Percentiles rank a stretch among this genome's conserved stretches.
These are phyloP conservation scores for Microctenopoma lineatum DNA, from an alignment of 2,797 vertebrate genomes.

Conservation along the genomic window DNA sequence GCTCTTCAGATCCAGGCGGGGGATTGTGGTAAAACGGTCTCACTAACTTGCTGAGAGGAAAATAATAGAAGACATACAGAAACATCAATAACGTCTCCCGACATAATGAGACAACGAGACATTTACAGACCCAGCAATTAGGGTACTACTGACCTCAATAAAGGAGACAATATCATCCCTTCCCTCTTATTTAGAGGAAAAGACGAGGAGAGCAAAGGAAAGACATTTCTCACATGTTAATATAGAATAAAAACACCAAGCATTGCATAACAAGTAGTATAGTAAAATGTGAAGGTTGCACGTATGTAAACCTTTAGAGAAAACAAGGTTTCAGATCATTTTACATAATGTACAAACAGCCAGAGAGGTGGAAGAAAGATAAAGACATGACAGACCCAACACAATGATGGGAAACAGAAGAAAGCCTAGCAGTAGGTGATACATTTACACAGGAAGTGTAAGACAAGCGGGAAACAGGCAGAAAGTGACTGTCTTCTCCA, in stretches of 20 bases:
- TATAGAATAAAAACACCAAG: conserved; percentile 4
- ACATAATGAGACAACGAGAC: conserved; percentile 58
- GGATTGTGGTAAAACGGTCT: conserved; percentile 26
- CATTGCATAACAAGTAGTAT: not conserved
- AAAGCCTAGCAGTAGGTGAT: not conserved
- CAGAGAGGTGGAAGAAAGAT: not conserved
- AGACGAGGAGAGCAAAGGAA: conserved; percentile 10
- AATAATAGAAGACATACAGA: conserved; percentile 43
- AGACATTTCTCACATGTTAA: not conserved
- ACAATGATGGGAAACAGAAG: not conserved
- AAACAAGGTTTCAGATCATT: not conserved
- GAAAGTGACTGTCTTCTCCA: conserved; percentile 38
- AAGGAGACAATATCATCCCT: conserved; percentile 54
- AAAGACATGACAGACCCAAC: not conserved
- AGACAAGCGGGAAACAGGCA: conserved; percentile 6
- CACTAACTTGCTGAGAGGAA: conserved; percentile 42
- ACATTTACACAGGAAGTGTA: not conserved
- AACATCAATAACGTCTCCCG: conserved; percentile 51
- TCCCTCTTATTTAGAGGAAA: conserved; percentile 36
- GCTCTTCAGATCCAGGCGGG: conserved; percentile 33
- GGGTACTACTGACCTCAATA: conserved; percentile 63
- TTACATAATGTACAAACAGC: not conserved
- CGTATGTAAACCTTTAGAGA: not conserved
- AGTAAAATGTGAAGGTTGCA: conserved; percentile 5
- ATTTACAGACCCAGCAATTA: conserved; percentile 72